A percentile compares a stretch with the other conserved stretches of the same genome.
Conservation (phyloP, 2,888 invertebrate genomes). For the Polydrusus tereticollis region DNA sequence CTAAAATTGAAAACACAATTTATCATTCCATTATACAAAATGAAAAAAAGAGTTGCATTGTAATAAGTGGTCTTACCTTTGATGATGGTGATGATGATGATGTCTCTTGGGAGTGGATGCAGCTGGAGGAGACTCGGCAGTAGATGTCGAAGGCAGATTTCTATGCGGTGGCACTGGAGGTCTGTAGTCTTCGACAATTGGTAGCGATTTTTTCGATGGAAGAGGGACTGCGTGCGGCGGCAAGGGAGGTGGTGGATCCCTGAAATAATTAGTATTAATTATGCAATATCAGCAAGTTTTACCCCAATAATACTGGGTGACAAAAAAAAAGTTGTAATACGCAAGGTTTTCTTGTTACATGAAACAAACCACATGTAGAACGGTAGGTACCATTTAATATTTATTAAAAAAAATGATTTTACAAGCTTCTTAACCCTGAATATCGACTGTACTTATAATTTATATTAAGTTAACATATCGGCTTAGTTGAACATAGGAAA, state of each 20-base stretch:
- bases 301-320: too few species aligned
- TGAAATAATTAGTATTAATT: slow-evolving; percentile 46
- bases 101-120: slow-evolving; percentile 57
- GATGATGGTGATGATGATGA: slow-evolving; percentile 67
- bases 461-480: too few species aligned
- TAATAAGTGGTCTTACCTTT: slow-evolving; percentile 23
- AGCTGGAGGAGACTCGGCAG: slow-evolving; percentile 64
- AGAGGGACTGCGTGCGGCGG: slow-evolving; percentile 69
- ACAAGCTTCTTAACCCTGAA: too few species aligned
- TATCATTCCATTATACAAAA: neutral
- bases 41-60: neutral
- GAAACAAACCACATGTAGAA: too few species aligned
- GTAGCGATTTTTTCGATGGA: slow-evolving; percentile 19
- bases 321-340: too few species aligned
- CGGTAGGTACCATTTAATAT: too few species aligned
- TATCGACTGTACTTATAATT: too few species aligned
- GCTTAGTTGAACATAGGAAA: too few species aligned
- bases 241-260: slow-evolving; percentile 65
- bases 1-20: slow-evolving; percentile 53
- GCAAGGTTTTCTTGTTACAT: too few species aligned
- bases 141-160: slow-evolving; percentile 70
- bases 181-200: slow-evolving; percentile 76
- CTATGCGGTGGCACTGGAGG: slow-evolving; percentile 92
- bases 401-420: too few species aligned
- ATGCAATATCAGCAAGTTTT: neutral